Conservation (phyloP, 2,888 invertebrate genomes). For the Lamellibrachia satsuma region DNA sequence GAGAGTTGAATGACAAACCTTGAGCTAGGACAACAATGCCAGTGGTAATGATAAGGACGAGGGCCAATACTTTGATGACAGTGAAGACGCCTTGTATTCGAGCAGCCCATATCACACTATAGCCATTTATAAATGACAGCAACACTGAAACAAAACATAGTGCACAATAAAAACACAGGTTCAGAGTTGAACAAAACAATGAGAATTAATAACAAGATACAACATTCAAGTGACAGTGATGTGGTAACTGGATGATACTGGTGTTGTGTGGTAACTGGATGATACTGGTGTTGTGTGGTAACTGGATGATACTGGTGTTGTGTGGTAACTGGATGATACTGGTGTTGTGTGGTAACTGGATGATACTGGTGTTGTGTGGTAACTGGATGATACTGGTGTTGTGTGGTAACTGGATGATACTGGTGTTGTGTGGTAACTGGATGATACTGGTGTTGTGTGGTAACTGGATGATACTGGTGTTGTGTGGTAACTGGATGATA, state of each 20-base stretch:
- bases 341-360: too few relatives aligned
- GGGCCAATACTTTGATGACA: constrained; percentile 38
- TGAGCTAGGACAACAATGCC: constrained; percentile 35
- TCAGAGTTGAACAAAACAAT: background rate
- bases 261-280: too few relatives aligned
- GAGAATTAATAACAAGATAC: background rate
- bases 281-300: too few relatives aligned
- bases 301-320: too few relatives aligned
- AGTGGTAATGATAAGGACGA: constrained; percentile 37
- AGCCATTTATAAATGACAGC: constrained; percentile 38
- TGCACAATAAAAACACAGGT: background rate
- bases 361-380: too few relatives aligned
- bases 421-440: too few relatives aligned
- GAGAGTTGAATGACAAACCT: constrained; percentile 28
- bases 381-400: too few relatives aligned
- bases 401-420: too few relatives aligned
- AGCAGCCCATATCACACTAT: constrained; percentile 33
- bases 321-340: too few relatives aligned
- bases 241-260: background rate
- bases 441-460: too few relatives aligned
- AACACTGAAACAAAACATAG: constrained; percentile 31
- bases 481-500: too few relatives aligned
- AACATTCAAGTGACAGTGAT: background rate
- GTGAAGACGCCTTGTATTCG: constrained; percentile 38
- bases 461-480: too few relatives aligned